A percentile compares a stretch with the other conserved stretches of the same genome.
Conservation (phyloP, 2,888 invertebrate species). For the Arctia plantaginis region DNA sequence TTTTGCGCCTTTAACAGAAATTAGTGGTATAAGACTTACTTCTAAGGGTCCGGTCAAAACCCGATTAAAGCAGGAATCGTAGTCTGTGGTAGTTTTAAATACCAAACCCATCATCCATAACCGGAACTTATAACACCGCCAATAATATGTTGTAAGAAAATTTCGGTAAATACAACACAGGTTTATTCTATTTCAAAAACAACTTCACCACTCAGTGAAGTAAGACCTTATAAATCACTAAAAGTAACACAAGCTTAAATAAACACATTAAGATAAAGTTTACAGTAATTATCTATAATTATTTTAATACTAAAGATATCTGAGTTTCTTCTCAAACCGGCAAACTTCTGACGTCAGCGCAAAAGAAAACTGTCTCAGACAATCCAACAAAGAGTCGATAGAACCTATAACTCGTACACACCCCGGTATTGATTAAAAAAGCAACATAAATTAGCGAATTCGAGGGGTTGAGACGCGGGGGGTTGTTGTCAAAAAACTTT, state of each 20-base stretch:
- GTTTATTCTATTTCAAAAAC: background rate
- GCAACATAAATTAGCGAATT: conserved; percentile 87
- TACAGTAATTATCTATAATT: conserved; percentile 4
- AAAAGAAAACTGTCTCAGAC: conserved; percentile 52
- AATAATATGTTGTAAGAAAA: background rate
- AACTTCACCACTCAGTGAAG: background rate
- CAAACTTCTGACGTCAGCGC: conserved; percentile 41
- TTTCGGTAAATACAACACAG: background rate
- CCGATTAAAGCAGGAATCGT: too few relatives aligned
- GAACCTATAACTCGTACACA: conserved; percentile 69
- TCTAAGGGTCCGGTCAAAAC: too few relatives aligned
- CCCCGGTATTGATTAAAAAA: conserved; percentile 85
- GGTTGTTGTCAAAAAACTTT: conserved; percentile 86
- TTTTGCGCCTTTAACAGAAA: background rate
- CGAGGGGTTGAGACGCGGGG: conserved; percentile 68
- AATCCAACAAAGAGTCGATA: conserved; percentile 62
- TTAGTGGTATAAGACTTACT: background rate
- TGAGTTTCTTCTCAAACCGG: conserved; percentile 1
- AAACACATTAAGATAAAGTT: background rate
- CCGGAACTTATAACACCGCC: background rate
- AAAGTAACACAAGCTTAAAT: background rate
- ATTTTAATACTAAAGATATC: background rate
- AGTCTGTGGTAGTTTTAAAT: background rate
- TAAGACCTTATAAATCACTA: background rate
- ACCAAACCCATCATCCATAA: background rate